Conservation (phyloP, 2,113 vertebrate genomes). For the Naja naja region DNA sequence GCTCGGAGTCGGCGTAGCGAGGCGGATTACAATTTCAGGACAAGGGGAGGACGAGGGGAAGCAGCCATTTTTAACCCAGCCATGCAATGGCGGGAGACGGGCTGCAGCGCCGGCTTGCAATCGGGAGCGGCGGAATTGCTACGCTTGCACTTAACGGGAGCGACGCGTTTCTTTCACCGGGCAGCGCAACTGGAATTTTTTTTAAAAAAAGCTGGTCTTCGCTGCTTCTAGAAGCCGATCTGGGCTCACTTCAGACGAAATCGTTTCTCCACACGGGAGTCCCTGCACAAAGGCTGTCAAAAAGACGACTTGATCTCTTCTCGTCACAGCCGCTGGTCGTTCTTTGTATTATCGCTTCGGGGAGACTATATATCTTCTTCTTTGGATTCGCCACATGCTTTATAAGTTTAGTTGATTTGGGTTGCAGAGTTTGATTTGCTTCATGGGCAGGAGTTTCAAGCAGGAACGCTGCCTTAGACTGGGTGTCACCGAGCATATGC, state of each 20-base stretch:
- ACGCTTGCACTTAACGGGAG: too few relatives aligned
- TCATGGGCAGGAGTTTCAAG: too few relatives aligned
- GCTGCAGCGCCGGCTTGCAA: not conserved
- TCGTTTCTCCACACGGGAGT: not conserved
- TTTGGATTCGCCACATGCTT: not conserved
- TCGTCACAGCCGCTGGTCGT: not conserved
- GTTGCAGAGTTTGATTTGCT: not conserved
- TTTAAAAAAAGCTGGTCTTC: not conserved
- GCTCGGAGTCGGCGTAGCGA: not conserved
- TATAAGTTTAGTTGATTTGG: not conserved
- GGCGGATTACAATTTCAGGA: not conserved
- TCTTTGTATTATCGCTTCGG: not conserved
- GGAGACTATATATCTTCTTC: not conserved
- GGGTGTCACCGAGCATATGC: not conserved
- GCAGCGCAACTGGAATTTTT: not conserved
- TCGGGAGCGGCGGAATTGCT: not conserved
- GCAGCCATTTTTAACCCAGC: not conserved
- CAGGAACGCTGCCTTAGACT: not conserved
- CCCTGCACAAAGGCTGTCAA: not conserved
- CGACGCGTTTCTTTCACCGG: not conserved
- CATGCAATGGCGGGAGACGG: not conserved
- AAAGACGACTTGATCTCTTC: not conserved
- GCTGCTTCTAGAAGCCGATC: not conserved
- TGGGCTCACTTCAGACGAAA: not conserved
- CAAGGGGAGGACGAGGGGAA: not conserved